phyloP scores from a whole-genome alignment of 2,113 vertebrate genomes.

The Melanerpes formicivorus region DNA sequence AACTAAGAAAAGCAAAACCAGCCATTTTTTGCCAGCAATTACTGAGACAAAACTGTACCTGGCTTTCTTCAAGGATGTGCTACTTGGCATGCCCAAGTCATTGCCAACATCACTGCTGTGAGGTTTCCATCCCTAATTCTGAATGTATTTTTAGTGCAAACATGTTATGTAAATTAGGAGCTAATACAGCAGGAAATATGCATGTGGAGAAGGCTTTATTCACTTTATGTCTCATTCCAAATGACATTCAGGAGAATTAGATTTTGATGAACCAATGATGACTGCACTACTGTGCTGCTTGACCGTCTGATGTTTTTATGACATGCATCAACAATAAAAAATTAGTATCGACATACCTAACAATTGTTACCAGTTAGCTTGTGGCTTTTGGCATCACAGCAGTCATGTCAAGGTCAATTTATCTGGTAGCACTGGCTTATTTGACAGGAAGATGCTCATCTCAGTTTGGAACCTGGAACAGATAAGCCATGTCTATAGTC shows the following conservation, averaged over 20 bases:
- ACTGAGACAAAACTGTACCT: neutral
- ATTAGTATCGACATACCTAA: neutral
- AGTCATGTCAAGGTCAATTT: slow-evolving; percentile 45
- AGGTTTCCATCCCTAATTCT: neutral
- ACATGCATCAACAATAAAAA: neutral
- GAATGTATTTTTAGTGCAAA: neutral
- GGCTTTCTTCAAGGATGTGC: neutral
- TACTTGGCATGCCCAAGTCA: neutral
- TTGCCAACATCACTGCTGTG: neutral
- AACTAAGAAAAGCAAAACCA: neutral
- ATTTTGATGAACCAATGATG: neutral
- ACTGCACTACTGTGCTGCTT: neutral
- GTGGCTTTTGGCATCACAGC: slow-evolving; percentile 39
- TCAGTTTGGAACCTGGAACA: slow-evolving; percentile 50
- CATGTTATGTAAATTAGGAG: neutral
- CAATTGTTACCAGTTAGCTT: neutral
- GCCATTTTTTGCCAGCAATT: slow-evolving; percentile 10
- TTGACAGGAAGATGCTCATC: slow-evolving; percentile 33
- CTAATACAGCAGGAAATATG: neutral
- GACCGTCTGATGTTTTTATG: neutral
- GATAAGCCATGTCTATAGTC: neutral
- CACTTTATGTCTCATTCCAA: neutral
- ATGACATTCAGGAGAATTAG: neutral
- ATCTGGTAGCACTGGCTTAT: neutral
- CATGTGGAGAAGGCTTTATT: neutral